A percentile compares a stretch with the other conserved stretches of the same genome.
Conservation (phyloP, 2,797 vertebrate species). For the Trematomus bernacchii region DNA sequence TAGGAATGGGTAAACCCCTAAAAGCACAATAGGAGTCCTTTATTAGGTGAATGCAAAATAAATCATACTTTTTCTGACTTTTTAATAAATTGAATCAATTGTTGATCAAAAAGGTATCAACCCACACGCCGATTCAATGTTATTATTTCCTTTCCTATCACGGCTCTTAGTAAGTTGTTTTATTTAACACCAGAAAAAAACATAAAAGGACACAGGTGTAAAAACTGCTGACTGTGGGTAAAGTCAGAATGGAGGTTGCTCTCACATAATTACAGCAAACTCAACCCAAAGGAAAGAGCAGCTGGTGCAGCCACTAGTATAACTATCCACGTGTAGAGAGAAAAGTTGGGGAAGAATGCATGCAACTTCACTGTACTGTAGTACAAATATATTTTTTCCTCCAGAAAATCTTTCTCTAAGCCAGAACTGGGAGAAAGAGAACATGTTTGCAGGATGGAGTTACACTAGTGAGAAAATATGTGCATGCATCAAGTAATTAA, state of each 20-base stretch:
- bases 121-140: too few species aligned
- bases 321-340: background rate
- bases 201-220: conserved; percentile 15
- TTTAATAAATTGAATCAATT: too few species aligned
- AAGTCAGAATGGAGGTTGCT: conserved; percentile 2
- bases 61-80: too few species aligned
- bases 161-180: background rate
- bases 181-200: background rate
- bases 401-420: background rate
- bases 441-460: background rate
- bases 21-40: too few species aligned
- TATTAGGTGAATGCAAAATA: too few species aligned
- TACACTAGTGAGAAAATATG: background rate
- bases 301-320: conserved; percentile 15
- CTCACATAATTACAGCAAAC: background rate
- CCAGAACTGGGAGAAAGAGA: background rate
- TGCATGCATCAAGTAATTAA: background rate
- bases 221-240: conserved; percentile 8
- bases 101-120: too few species aligned
- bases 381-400: background rate
- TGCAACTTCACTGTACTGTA: background rate
- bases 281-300: conserved; percentile 3
- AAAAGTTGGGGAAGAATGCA: conserved; percentile 18
- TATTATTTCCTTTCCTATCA: too few species aligned
- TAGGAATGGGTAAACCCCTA: too few species aligned